Percentiles rank a stretch among this genome's conserved stretches.
Conservation (phyloP, 2,797 vertebrate species). For the Trachurus trachurus region DNA sequence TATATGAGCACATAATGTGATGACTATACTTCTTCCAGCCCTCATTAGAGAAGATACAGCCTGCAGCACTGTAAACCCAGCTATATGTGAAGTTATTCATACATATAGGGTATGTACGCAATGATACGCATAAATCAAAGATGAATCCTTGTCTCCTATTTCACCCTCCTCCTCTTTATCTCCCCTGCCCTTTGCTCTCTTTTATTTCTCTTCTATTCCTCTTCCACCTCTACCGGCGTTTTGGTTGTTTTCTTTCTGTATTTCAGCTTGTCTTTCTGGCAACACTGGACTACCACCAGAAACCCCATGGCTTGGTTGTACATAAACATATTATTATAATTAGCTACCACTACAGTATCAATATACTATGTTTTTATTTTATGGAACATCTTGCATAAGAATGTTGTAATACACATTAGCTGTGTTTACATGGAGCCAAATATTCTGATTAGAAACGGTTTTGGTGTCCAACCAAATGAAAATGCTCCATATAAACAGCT, state of each 20-base stretch:
- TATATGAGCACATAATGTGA: slow-evolving; percentile 17
- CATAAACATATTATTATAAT: too few relatives aligned
- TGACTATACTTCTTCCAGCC: slow-evolving; percentile 1
- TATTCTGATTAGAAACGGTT: too few relatives aligned
- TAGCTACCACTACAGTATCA: too few relatives aligned
- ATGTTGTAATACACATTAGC: too few relatives aligned
- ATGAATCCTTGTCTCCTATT: neutral
- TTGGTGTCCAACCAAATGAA: too few relatives aligned
- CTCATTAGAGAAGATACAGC: slow-evolving; percentile 14
- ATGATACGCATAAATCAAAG: slow-evolving; percentile 6
- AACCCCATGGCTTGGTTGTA: neutral
- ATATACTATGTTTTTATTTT: too few relatives aligned
- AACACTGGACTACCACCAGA: slow-evolving; percentile 1
- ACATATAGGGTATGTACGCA: slow-evolving; percentile 35
- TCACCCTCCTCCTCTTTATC: neutral
- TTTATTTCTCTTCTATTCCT: neutral
- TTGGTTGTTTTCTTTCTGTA: neutral
- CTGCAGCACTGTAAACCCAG: slow-evolving; percentile 3
- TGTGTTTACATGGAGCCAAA: too few relatives aligned
- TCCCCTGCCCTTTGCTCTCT: slow-evolving; percentile 5
- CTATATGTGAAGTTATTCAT: slow-evolving; percentile 33
- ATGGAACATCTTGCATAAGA: too few relatives aligned
- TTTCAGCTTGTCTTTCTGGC: neutral
- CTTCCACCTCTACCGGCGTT: neutral
- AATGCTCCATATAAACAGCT: too few relatives aligned